These are phyloP conservation scores for Amblyraja radiata DNA, from an alignment of 2,797 vertebrate species.

Conservation along the genomic window DNA sequence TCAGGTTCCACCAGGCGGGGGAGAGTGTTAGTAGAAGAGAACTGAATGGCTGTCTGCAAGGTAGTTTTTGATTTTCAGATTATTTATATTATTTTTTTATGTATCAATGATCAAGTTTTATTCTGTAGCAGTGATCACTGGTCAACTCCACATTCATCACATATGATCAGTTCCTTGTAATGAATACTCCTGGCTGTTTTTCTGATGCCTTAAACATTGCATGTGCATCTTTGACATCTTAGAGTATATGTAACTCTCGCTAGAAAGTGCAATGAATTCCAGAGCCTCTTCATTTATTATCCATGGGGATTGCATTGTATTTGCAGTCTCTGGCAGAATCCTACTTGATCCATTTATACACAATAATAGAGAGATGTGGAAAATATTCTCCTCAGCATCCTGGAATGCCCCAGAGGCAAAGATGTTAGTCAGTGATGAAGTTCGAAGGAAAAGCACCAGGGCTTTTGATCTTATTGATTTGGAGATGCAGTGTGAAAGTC, in stretches of 20 bases:
- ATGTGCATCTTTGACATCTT: background rate
- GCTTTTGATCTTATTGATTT: background rate
- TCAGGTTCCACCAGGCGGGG: too few relatives aligned
- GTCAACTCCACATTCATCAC: background rate
- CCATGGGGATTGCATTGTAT: background rate
- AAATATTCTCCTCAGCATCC: background rate
- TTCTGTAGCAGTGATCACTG: background rate
- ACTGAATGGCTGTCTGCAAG: too few relatives aligned
- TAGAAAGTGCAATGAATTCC: background rate
- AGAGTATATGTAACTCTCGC: background rate
- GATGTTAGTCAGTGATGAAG: background rate
- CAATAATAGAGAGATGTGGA: background rate
- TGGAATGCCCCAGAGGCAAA: background rate
- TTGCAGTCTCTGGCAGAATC: background rate
- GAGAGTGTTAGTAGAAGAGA: too few relatives aligned
- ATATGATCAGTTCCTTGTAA: background rate
- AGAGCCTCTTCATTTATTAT: background rate
- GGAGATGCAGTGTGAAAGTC: too few relatives aligned
- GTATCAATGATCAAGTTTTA: background rate
- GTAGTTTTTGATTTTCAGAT: background rate
- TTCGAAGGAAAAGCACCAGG: background rate
- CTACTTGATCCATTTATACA: background rate
- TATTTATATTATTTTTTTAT: background rate
- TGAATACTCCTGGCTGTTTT: background rate
- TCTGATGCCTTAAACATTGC: background rate